Percentiles rank a stretch among this genome's conserved stretches.
These are phyloP conservation scores for Plagiodera versicolora DNA, from an alignment of 2,888 invertebrate genomes.

Conservation along the genomic window DNA sequence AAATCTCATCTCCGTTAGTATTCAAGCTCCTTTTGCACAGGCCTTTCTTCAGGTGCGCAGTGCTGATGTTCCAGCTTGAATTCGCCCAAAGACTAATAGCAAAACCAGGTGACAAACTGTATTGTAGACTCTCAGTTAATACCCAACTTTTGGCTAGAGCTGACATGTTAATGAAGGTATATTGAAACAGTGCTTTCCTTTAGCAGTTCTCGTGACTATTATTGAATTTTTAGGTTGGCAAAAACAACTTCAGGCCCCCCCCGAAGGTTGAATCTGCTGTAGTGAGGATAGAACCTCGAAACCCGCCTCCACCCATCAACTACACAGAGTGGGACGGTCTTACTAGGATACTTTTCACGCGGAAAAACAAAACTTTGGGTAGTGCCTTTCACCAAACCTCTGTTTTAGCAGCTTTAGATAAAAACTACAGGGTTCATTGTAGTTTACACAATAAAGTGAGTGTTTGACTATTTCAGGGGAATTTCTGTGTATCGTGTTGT, in stretches of 20 bases:
- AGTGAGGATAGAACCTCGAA: slow-evolving; percentile 94
- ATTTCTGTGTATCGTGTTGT: slow-evolving; percentile 4
- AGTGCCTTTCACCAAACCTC: slow-evolving; percentile 87
- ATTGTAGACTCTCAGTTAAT: slow-evolving; percentile 94
- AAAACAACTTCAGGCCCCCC: slow-evolving; percentile 97
- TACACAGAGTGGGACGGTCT: slow-evolving; percentile 99
- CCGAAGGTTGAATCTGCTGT: slow-evolving; percentile 99
- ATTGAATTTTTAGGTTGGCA: slow-evolving; percentile 74
- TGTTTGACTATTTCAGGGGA: too few species aligned
- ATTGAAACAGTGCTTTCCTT: slow-evolving; percentile 16
- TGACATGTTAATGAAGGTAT: slow-evolving; percentile 94
- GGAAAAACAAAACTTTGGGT: slow-evolving; percentile 95
- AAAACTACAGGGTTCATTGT: slow-evolving; percentile 88
- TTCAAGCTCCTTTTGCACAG: slow-evolving; percentile 91
- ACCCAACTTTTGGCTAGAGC: slow-evolving; percentile 94
- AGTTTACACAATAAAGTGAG: slow-evolving; percentile 80
- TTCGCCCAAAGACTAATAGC: slow-evolving; percentile 97
- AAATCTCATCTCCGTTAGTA: slow-evolving; percentile 94
- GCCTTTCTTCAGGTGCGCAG: slow-evolving; percentile 87
- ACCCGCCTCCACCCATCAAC: slow-evolving; percentile 95
- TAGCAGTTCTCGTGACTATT: not conserved
- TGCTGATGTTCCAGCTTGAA: slow-evolving; percentile 98
- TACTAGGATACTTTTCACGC: slow-evolving; percentile 89
- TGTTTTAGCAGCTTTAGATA: slow-evolving; percentile 81
- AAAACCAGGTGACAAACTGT: slow-evolving; percentile 95